Base-by-base conservation (phyloP, 2,113 vertebrate species). In the Sclerurus mexicanus region DNA sequence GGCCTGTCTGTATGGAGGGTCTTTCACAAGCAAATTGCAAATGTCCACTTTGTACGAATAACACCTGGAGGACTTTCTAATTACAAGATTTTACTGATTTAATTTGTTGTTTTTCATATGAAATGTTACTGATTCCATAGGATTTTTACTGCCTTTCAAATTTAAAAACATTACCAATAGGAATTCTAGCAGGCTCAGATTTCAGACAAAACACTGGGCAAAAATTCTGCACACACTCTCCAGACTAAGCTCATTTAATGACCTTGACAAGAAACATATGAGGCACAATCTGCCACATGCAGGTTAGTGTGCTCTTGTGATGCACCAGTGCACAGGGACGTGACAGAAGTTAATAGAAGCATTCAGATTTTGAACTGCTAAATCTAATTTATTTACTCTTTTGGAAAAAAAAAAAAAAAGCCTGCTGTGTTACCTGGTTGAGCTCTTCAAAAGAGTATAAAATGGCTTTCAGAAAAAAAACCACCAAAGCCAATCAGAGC, bases 401-500 rank as follows among this genome's bases (percentile, higher is more conserved):
- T 67, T 31, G 24, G 23, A 76, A 67, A 79, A 88, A 25, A 76
- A 67, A 79, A 88, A 69, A 52, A 23, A 76, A 59, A 2, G 3
- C 16, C 9, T 62, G 14, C 28, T 63, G 8, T 40, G 21, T 49
- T 86, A 53, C 24, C 12, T 67, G 55, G 13, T 31, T 77, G 37
- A 75, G 58, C 12, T 89, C 22, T n/a, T 76, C 62, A 93, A 30
- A 77, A 7, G 5, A 35, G 1, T 21, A 35, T 37, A 66, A 66
- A 86, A 72, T 39, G 30, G 12, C 7, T 44, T 81, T 71, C 33
- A 76, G 79, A 33, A 27, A 52, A 39, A 42, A 33, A 3, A 1
- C 6, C 8, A 25, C 1, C 1, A 42, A 60, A 49, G 3, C 3
- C 27, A 49, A 14, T 9, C 19, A 55, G 49, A 23, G 23, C 9